Evolutionary conservation across 2,113 vertebrate species (phyloP).

Genomic region (Lepidothrix coronata): DNA sequence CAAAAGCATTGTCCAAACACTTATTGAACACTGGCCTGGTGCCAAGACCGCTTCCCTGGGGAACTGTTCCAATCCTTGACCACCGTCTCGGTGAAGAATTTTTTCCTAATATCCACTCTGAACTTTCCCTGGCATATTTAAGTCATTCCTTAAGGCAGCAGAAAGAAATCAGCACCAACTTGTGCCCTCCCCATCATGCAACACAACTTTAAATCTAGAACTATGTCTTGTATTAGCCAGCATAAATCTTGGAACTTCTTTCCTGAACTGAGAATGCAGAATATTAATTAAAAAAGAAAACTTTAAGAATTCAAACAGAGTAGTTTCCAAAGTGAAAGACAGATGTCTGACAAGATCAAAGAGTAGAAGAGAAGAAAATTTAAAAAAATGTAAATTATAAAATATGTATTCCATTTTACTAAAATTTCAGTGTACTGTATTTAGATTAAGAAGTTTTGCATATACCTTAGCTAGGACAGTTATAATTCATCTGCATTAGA

Average conservation of each 20-base stretch:
- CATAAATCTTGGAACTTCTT: neutral
- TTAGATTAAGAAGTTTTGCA: neutral
- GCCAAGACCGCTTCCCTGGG: neutral
- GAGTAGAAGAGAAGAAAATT: neutral
- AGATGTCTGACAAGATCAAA: neutral
- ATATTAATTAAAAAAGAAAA: neutral
- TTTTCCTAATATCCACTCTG: neutral
- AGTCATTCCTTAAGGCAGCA: neutral
- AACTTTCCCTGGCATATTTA: neutral
- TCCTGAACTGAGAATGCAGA: neutral
- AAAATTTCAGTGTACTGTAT: neutral
- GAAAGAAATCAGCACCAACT: neutral
- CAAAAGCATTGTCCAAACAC: neutral
- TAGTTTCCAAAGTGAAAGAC: neutral
- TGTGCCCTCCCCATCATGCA: neutral
- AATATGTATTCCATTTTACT: neutral
- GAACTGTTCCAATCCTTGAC: neutral
- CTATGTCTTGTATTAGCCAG: neutral
- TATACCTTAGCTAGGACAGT: neutral
- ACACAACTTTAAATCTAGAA: neutral
- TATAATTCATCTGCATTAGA: neutral
- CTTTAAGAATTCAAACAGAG: neutral
- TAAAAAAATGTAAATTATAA: neutral
- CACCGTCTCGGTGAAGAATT: neutral
- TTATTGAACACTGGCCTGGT: neutral